Percentiles rank a stretch among this genome's conserved stretches.
phyloP scores from a whole-genome alignment of 2,888 invertebrate genomes.

The Lasioglossum figueresi region DNA sequence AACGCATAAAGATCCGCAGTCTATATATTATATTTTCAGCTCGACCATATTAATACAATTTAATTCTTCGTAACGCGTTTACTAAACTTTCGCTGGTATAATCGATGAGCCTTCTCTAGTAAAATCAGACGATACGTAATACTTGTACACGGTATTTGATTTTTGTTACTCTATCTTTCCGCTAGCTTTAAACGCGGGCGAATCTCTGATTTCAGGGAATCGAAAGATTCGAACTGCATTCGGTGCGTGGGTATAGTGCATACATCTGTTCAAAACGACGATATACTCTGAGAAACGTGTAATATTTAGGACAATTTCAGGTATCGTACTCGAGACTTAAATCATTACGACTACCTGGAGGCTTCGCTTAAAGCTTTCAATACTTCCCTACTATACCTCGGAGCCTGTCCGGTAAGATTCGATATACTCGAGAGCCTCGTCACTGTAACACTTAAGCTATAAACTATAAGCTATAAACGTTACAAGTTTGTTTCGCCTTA shows the following conservation, averaged over 20 bases:
- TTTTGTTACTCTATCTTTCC: neutral
- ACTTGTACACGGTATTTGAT: neutral
- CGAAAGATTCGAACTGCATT: constrained; percentile 22
- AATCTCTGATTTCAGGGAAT: constrained; percentile 13
- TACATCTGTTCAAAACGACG: constrained; percentile 62
- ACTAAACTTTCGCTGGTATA: neutral
- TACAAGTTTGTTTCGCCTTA: constrained; percentile 9
- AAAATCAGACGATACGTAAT: neutral
- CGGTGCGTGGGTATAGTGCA: constrained; percentile 47
- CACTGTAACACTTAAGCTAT: constrained; percentile 44
- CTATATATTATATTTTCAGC: neutral
- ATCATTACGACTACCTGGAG: constrained; percentile 36
- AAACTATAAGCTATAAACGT: constrained; percentile 39
- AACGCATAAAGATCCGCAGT: no score
- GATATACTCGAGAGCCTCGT: constrained; percentile 25
- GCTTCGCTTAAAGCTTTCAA: constrained; percentile 47
- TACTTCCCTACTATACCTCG: constrained; percentile 31
- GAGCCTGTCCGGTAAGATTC: constrained; percentile 13
- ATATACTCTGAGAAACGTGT: constrained; percentile 69
- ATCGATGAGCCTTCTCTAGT: neutral
- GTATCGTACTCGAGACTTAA: constrained; percentile 44
- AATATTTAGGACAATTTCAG: constrained; percentile 58
- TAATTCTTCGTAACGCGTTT: neutral
- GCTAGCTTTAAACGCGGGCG: neutral
- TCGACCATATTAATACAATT: neutral